A percentile compares a stretch with the other conserved stretches of the same genome.
Conservation (phyloP, 1,140 invertebrate genomes). For the Scaptomyza pallida region DNA sequence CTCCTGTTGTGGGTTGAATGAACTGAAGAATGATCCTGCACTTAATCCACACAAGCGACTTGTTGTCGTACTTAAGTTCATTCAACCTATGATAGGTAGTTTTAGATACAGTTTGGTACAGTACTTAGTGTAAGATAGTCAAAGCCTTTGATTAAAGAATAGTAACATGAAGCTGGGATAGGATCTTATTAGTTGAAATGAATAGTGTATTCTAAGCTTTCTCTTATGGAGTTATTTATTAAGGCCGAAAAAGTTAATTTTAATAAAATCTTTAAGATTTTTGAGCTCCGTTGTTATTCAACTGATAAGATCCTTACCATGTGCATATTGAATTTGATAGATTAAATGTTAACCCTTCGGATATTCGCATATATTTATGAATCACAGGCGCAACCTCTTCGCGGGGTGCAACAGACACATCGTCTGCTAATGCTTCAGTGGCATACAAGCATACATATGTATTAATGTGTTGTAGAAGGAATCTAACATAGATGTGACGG, state of each 20-base stretch:
- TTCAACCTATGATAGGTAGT: constrained; percentile 36
- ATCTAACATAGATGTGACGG: constrained; percentile 65
- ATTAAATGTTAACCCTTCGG: neutral
- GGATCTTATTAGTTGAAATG: no score
- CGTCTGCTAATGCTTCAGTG: constrained; percentile 41
- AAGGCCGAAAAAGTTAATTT: no score
- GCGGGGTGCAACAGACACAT: constrained; percentile 66
- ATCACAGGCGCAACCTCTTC: constrained; percentile 24
- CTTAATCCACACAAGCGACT: constrained; percentile 44
- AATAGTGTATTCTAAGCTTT: no score
- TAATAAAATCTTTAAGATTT: no score
- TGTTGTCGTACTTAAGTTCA: constrained; percentile 45
- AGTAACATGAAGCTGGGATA: no score
- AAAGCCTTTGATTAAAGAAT: no score
- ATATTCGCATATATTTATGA: constrained; percentile 10
- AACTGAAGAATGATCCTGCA: constrained; percentile 47
- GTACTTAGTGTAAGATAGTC: neutral
- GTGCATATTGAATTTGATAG: no score
- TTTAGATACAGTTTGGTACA: constrained; percentile 33
- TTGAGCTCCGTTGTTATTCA: no score
- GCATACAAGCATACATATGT: neutral
- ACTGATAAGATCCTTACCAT: neutral
- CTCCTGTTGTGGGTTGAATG: constrained; percentile 54
- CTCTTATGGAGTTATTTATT: no score
- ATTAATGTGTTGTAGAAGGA: constrained; percentile 23